Base-by-base conservation (phyloP, 2,888 invertebrate species). In the Agonopterix subpropinquella region DNA sequence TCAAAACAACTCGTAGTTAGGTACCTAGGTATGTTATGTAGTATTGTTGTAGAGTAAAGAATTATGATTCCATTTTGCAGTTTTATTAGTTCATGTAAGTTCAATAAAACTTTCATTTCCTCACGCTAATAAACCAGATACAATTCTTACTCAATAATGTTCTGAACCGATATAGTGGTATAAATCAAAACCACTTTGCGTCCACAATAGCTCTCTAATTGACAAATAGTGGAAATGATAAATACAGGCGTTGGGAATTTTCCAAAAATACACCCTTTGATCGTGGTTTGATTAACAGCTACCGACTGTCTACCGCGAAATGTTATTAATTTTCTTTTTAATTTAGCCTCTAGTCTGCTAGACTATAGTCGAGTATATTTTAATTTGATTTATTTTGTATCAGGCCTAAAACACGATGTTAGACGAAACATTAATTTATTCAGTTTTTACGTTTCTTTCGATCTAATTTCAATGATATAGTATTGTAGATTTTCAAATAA, bases 181-280 rank as follows among this genome's bases (percentile, higher is more conserved):
- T 84, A 86, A 86, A 84, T 86, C 86, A 84, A 68, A 62, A 72
- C 76, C 72, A 77, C 80, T 82, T 79, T 77, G 65, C 59, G 71
- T 80, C 77, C 75, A 82, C 83, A 84, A 86, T 86, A 84, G 84
- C 70, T 61, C 78, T 74, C 79, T 88, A 88, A 88, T 88, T 87
- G 87, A 88, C 87, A 88, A 88, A 88, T 88, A 86, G 86, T 83
- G 71, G 77, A 80, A 83, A 86, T 87, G 87, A 88, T 87, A 80
- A 83, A 88, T 88, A 81, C 78, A 73, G 64, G 68, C 73, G 76
- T 69, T 73, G 79, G 73, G 79, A 78, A 83, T 77, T 77, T 73
- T 84, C 84, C 78, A 57, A 72, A 88, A 87, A 86, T 86, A 86
- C 62, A 65, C 65, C 69, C 87, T 88, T 88, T 88, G 88, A 88